Evolutionary conservation across 2,113 vertebrate genomes (phyloP), one percentile per base, ranked within the genome.

Genomic region (Chitala chitala): DNA sequence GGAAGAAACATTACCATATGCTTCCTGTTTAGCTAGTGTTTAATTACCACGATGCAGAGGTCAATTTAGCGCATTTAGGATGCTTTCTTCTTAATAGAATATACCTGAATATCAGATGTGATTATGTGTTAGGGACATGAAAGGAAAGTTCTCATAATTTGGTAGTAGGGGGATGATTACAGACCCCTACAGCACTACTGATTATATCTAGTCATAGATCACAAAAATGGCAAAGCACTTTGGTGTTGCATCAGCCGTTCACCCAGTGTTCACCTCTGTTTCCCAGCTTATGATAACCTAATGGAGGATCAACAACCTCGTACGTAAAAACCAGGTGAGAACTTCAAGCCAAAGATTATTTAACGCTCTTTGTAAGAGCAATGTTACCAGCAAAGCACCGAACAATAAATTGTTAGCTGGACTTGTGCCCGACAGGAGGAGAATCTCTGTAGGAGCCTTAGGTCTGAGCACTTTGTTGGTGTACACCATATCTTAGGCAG

Each of bases 241-340:
- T 13, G 20, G 58, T 61, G 29, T 61, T 7, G 33, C 31, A 7
- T 38, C 33, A 63, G 59, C 31, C 38, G 59, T 20, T 38, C 33
- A 63, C 59, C 59, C 17, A 15, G 0, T 36, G 15, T 38, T 36
- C 31, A 63, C 59, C 59, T 63, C 29, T 7, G 38, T 63, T 36
- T 63, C 59, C 31, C 33, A 63, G 59, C n/a, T 63, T 33, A 63
- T 33, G n/a, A n/a, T n/a, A n/a, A n/a, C n/a, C n/a, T n/a, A n/a
- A n/a, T n/a, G n/a, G n/a, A n/a, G n/a, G n/a, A n/a, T n/a, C n/a
- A n/a, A n/a, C n/a, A n/a, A n/a, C n/a, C n/a, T n/a, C n/a, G n/a
- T n/a, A n/a, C n/a, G n/a, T n/a, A n/a, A n/a, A n/a, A n/a, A n/a
- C n/a, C n/a, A n/a, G n/a, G n/a, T n/a, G n/a, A n/a, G n/a, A n/a